Evolutionary conservation across 2,888 invertebrate species (phyloP).

Genomic region (Torymus auratus): DNA sequence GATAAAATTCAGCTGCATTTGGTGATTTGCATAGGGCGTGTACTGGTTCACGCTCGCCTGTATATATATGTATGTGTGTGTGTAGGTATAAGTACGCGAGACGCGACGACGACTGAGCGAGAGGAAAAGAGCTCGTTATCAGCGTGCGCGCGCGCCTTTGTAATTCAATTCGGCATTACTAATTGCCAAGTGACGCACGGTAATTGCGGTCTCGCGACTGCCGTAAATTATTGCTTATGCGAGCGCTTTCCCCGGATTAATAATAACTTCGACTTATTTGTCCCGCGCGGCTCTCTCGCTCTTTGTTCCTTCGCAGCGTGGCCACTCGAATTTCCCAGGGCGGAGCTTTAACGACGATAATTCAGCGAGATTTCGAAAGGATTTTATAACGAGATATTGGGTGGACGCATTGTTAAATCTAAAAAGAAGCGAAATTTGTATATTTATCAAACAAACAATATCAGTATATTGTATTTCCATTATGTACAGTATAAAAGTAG

Average conservation of each 20-base stretch:
- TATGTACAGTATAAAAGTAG: no score
- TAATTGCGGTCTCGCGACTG: slow-evolving; percentile 1
- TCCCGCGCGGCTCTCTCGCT: not conserved
- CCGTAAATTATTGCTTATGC: slow-evolving; percentile 2
- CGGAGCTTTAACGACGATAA: not conserved
- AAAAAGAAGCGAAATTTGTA: no score
- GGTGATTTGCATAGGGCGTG: slow-evolving; percentile 66
- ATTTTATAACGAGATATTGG: no score
- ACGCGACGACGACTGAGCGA: not conserved
- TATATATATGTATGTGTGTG: no score
- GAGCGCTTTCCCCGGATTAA: not conserved
- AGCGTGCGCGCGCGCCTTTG: slow-evolving; percentile 13
- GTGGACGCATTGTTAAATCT: no score
- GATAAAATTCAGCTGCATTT: slow-evolving; percentile 70
- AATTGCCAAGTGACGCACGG: slow-evolving; percentile 29
- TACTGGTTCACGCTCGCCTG: no score
- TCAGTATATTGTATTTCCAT: no score
- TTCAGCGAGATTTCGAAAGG: not conserved
- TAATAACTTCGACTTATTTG: slow-evolving; percentile 13
- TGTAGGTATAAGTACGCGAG: slow-evolving; percentile 8
- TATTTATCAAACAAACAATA: no score
- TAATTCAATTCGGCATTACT: slow-evolving; percentile 36
- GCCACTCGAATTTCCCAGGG: not conserved
- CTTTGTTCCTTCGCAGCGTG: not conserved
- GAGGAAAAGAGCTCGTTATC: slow-evolving; percentile 35